Evolutionary conservation across 1,140 invertebrate species (phyloP).

Genomic region (Homarus americanus): DNA sequence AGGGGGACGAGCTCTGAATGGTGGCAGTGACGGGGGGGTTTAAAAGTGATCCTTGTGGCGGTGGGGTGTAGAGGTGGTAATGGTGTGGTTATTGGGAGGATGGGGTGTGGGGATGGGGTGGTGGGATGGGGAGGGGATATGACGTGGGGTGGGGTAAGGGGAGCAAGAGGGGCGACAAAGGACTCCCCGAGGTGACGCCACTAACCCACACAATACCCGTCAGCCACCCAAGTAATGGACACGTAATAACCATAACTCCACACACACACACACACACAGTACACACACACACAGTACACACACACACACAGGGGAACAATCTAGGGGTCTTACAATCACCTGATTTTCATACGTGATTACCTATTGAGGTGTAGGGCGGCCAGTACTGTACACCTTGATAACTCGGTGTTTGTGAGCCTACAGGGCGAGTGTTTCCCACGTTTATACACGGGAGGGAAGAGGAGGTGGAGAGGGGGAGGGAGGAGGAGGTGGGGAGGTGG

Average conservation of each 20-base stretch:
- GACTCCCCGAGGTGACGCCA: constrained; percentile 43
- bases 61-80: background rate
- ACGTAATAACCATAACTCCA: constrained; percentile 62
- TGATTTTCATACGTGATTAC: constrained; percentile 33
- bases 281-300: too few relatives aligned
- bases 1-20: background rate
- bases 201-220: too few relatives aligned
- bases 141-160: background rate
- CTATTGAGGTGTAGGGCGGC: background rate
- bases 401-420: too few relatives aligned
- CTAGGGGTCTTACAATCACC: constrained; percentile 10
- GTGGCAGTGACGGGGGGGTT: too few relatives aligned
- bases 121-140: too few relatives aligned
- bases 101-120: too few relatives aligned
- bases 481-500: background rate
- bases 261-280: background rate
- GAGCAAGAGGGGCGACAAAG: constrained; percentile 23
- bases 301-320: too few relatives aligned
- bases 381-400: too few relatives aligned
- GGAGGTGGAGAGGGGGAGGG: background rate
- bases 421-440: too few relatives aligned
- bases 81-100: too few relatives aligned
- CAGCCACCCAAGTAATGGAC: constrained; percentile 47
- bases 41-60: background rate
- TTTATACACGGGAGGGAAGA: too few relatives aligned